Evolutionary conservation across 2,797 vertebrate genomes (phyloP), one percentile per base, ranked within the genome.

Genomic region (Helarctos malayanus): DNA sequence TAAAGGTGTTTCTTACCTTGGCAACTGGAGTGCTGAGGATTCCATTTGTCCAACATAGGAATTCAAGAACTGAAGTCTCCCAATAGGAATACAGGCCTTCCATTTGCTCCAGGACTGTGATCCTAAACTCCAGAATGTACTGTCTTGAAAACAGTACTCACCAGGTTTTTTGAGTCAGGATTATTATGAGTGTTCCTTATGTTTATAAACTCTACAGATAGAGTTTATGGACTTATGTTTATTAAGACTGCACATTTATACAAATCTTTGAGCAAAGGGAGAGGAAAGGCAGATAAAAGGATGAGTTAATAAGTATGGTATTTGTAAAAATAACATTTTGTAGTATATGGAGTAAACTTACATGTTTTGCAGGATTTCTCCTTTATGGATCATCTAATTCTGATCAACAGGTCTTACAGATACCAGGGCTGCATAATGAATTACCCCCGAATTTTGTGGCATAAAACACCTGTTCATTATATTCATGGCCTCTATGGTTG

Each of bases 251-350:
- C 9, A 86, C 2, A 52, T 52, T 47, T 65, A 35, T 65, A 88
- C 29, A 84, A 89, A 75, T 47, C 29, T 27, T 65, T 84, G 79
- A 92, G 56, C 61, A 89, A 85, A 78, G 13, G 29, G 25, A 69
- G 47, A 61, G 65, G 35, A 75, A 79, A 49, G 5, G 15, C 87
- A 12, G 27, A 84, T 57, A n/a, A 88, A 56, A 91, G 5, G 14
- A 92, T 59, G 59, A 65, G 45, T 79, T 79, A 91, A 57, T 79
- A 91, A 91, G 61, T 25, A 61, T 21, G 27, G 3, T 7, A 49
- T 89, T 80, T 85, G 13, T 95, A 68, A 27, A 47, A 95, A 57
- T 65, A 73, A 54, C 13, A n/a, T 65, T 86, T 89, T 92, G 5
- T 65, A 19, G 15, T 52, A 29, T 52, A 79, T 12, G 57, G 61